phyloP scores from a whole-genome alignment of 2,113 vertebrate genomes.

The Cercocebus atys region DNA sequence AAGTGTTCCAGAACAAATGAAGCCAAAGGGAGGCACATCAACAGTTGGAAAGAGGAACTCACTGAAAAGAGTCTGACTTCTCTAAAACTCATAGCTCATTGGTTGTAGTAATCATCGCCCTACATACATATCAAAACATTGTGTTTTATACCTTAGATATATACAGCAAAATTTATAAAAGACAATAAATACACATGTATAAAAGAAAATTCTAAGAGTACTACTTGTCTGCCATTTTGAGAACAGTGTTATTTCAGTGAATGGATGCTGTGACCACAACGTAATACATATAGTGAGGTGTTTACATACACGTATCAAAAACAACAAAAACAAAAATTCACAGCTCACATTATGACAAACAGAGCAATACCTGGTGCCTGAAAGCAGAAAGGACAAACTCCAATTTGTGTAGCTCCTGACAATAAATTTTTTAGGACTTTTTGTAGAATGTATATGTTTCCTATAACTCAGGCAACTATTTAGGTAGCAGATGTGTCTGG shows the following conservation, averaged over 20 bases:
- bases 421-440: background rate
- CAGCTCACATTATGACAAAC: background rate
- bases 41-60: background rate
- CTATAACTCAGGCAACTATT: background rate
- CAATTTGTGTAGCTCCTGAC: background rate
- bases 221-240: background rate
- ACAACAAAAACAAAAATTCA: background rate
- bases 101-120: background rate
- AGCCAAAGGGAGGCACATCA: background rate
- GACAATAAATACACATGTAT: background rate
- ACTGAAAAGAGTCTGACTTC: background rate
- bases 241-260: background rate
- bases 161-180: background rate
- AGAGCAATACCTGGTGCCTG: background rate
- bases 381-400: background rate
- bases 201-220: background rate
- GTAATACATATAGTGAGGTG: background rate
- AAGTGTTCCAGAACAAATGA: background rate
- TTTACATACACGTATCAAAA: background rate
- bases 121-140: rapidly evolving
- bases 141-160: background rate
- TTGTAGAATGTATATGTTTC: background rate
- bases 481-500: background rate
- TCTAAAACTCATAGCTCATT: background rate
- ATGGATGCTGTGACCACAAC: background rate